These are phyloP conservation scores for Lepidocyrtoides sp. DNA, from an alignment of 2,888 invertebrate genomes.

Conservation along the genomic window DNA sequence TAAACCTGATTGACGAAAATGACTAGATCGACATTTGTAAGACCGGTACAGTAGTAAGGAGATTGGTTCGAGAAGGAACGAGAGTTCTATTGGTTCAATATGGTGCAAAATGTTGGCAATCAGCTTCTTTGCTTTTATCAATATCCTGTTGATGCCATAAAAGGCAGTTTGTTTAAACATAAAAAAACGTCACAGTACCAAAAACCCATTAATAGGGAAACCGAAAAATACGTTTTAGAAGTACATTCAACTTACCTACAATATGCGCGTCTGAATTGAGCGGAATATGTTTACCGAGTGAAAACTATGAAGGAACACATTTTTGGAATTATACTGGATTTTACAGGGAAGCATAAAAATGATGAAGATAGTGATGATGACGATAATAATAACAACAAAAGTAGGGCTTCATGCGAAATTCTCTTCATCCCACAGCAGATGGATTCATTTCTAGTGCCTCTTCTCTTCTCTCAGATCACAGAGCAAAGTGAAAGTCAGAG, in stretches of 20 bases:
- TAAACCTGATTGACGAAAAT: neutral
- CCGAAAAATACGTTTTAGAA: too few relatives aligned
- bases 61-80: neutral
- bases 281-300: neutral
- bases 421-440: neutral
- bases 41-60: neutral
- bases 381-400: neutral
- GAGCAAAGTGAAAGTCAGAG: neutral
- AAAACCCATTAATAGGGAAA: too few relatives aligned
- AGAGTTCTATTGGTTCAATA: neutral
- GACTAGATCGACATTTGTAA: neutral
- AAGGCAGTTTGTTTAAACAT: too few relatives aligned
- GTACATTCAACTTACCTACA: neutral
- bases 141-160: neutral
- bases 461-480: neutral
- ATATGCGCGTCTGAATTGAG: conserved; percentile 17
- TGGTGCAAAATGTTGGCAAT: neutral
- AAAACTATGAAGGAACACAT: neutral
- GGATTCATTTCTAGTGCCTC: neutral
- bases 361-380: neutral
- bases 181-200: too few relatives aligned
- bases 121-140: neutral
- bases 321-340: neutral
- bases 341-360: neutral
- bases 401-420: neutral